A percentile compares a stretch with the other conserved stretches of the same genome.
Evolutionary conservation across 37 sponge, comb jelly and placozoan genomes (phyloP).

Genomic region (Crambe crambe): DNA sequence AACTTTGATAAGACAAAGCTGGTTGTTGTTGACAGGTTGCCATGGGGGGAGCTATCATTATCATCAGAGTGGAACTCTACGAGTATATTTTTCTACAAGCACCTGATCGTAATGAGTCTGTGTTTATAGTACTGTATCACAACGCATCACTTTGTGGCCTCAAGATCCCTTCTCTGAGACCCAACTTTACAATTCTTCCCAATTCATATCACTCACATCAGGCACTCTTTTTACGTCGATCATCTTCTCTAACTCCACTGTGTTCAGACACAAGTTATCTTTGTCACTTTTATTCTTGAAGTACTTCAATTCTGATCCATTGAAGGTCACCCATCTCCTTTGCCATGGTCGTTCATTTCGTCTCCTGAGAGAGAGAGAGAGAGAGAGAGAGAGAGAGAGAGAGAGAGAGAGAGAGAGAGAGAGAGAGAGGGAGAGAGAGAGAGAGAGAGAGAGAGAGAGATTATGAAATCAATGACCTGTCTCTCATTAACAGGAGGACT

Average conservation of each 20-base stretch:
- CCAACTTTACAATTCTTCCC: too few relatives aligned
- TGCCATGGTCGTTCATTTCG: conserved; percentile 58
- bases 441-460: neutral
- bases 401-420: conserved; percentile 33
- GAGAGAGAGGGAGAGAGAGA: conserved; percentile 31
- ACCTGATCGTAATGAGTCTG: too few relatives aligned
- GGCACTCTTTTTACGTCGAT: conserved; percentile 70
- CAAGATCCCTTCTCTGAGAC: too few relatives aligned
- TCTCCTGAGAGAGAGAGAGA: neutral
- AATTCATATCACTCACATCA: conserved; percentile 79
- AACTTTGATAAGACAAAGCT: too few relatives aligned
- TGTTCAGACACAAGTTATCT: conserved; percentile 42
- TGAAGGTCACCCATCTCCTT: conserved; percentile 84
- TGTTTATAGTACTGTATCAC: too few relatives aligned
- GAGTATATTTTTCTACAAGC: too few relatives aligned
- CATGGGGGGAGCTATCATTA: too few relatives aligned
- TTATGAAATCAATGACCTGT: too few relatives aligned
- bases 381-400: conserved; percentile 20
- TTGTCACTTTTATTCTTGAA: conserved; percentile 73
- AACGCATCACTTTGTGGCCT: too few relatives aligned
- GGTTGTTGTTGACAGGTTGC: too few relatives aligned
- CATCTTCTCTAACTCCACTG: conserved; percentile 59
- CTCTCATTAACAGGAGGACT: neutral
- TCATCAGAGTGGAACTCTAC: too few relatives aligned
- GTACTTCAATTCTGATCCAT: conserved; percentile 80